Conservation (phyloP, 1,140 invertebrate genomes). For the Prorops nasuta region DNA sequence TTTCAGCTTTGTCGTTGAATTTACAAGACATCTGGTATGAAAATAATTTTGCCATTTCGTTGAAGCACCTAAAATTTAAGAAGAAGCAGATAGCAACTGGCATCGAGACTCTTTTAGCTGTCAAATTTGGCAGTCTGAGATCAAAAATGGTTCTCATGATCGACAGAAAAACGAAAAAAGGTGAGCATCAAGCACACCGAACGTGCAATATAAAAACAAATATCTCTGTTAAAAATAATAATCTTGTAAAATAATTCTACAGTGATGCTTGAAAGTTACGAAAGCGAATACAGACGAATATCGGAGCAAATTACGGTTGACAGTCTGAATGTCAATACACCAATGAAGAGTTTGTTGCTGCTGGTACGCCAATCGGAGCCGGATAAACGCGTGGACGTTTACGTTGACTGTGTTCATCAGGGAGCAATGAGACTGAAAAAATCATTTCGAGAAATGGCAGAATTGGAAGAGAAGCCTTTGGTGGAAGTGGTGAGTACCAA, state of each 20-base stretch:
- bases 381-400: constrained; percentile 57
- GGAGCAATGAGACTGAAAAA: constrained; percentile 56
- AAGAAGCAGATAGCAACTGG: constrained; percentile 51
- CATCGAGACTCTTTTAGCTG: constrained; percentile 65
- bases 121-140: constrained; percentile 63
- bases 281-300: constrained; percentile 47
- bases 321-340: constrained; percentile 51
- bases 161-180: constrained; percentile 63
- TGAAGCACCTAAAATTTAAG: constrained; percentile 63
- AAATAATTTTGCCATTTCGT: constrained; percentile 62
- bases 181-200: constrained; percentile 38
- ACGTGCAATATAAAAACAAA: no score
- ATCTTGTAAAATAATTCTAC: no score
- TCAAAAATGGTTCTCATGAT: constrained; percentile 67
- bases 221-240: no score
- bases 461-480: constrained; percentile 5
- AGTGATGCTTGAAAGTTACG: constrained; percentile 64
- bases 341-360: constrained; percentile 58
- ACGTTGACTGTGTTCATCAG: constrained; percentile 60
- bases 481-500: constrained; percentile 39
- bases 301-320: constrained; percentile 59
- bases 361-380: constrained; percentile 58
- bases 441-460: constrained; percentile 55
- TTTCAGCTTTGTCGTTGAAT: constrained; percentile 59
- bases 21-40: constrained; percentile 61